Evolutionary conservation across 2,113 vertebrate species (phyloP).

Genomic region (Otis tarda): DNA sequence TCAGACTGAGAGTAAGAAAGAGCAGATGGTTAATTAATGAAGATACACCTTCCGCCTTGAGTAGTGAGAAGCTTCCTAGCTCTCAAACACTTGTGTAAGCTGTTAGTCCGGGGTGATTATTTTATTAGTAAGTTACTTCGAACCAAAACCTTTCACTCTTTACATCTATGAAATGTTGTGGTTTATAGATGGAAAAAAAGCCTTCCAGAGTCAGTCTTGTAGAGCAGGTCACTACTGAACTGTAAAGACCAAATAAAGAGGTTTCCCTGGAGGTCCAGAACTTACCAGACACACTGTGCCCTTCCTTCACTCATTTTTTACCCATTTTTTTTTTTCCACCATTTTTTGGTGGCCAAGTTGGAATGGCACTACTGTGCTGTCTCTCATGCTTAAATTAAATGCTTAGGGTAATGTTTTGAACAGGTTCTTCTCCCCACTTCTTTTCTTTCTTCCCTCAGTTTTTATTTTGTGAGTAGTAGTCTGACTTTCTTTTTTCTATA

Average conservation of each 20-base stretch:
- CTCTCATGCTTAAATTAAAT: neutral
- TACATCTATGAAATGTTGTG: accelerated
- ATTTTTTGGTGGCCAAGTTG: neutral
- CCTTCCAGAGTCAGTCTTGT: neutral
- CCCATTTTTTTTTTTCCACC: no score
- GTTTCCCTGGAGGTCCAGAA: neutral
- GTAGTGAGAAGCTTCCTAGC: neutral
- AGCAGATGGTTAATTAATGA: neutral
- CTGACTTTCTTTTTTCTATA: neutral
- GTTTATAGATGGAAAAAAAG: neutral
- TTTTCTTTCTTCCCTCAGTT: neutral
- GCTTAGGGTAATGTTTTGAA: neutral
- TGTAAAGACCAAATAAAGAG: neutral
- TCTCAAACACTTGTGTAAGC: neutral
- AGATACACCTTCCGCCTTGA: neutral
- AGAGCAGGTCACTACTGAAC: neutral
- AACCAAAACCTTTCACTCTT: neutral
- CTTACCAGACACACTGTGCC: neutral
- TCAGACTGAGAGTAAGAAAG: neutral
- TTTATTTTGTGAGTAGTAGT: neutral
- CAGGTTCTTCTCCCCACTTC: neutral
- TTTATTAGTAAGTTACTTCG: neutral
- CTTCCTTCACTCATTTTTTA: neutral
- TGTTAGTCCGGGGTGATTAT: neutral
- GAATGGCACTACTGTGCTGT: neutral